phyloP scores from a whole-genome alignment of 2,797 vertebrate species.

The Selene dorsalis region DNA sequence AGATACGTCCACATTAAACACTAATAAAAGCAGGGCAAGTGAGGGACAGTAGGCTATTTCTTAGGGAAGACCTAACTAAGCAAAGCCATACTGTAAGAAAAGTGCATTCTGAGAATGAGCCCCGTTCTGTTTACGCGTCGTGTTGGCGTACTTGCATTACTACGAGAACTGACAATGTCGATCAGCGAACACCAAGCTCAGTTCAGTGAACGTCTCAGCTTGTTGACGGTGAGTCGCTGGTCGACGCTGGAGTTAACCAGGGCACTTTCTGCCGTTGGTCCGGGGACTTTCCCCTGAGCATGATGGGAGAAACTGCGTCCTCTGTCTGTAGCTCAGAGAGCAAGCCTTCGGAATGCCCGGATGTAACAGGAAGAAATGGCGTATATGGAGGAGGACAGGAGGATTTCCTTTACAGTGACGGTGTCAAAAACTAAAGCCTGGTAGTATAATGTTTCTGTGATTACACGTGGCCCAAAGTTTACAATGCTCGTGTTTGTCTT shows the following conservation, averaged over 20 bases:
- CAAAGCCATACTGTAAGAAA: background rate
- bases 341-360: constrained; percentile 82
- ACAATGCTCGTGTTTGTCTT: rapidly evolving
- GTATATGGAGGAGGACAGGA: rapidly evolving
- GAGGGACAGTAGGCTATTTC: too few species aligned
- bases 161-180: constrained; percentile 65
- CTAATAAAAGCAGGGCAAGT: background rate
- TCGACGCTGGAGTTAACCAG: constrained; percentile 44
- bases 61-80: too few species aligned
- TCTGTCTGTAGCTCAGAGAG: constrained; percentile 75
- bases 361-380: rapidly evolving
- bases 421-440: background rate
- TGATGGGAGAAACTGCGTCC: constrained; percentile 45
- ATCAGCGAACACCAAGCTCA: constrained; percentile 53
- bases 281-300: constrained; percentile 84
- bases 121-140: constrained; percentile 74
- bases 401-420: rapidly evolving
- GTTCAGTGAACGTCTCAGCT: constrained; percentile 68
- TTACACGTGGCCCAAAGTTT: rapidly evolving
- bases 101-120: constrained; percentile 82
- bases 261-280: constrained; percentile 77
- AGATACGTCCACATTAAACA: too few species aligned
- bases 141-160: constrained; percentile 68
- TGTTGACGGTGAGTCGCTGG: rapidly evolving
- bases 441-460: rapidly evolving